Conservation (phyloP, 92 coral and sea anemone genomes). For the Porites divaricata region DNA sequence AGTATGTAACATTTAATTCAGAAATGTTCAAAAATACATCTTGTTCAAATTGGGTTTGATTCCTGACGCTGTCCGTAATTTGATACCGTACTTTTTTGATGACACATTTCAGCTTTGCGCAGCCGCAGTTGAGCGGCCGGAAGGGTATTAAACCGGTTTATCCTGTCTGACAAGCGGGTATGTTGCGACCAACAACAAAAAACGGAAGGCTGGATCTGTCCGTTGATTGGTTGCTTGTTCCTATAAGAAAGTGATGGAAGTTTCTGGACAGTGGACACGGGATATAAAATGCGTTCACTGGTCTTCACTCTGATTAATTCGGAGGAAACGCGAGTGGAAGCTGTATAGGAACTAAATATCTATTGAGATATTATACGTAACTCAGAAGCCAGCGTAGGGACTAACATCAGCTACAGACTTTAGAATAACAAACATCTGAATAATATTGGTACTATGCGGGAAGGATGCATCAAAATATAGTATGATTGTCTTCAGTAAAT, state of each 20-base stretch:
- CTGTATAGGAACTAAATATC: background rate
- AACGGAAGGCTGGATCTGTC: slow-evolving; percentile 11
- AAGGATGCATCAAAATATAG: background rate
- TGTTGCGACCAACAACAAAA: slow-evolving; percentile 20
- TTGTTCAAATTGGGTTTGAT: slow-evolving; percentile 7
- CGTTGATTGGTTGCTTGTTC: slow-evolving; percentile 12
- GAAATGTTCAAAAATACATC: background rate
- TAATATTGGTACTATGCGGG: no score
- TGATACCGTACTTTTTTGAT: slow-evolving; percentile 17
- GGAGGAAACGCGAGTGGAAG: background rate
- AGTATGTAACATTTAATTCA: slow-evolving; percentile 7
- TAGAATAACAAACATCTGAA: no score
- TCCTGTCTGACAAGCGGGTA: slow-evolving; percentile 26
- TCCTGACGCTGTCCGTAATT: slow-evolving; percentile 10
- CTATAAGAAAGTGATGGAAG: background rate
- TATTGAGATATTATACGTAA: background rate
- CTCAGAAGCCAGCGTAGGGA: no score
- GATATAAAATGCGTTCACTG: background rate
- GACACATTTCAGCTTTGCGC: slow-evolving; percentile 23
- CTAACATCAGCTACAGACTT: no score
- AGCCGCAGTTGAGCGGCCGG: slow-evolving; percentile 14
- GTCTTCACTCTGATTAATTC: background rate
- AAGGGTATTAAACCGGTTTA: slow-evolving; percentile 17
- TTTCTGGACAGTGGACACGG: slow-evolving; percentile 26
- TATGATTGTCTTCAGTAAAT: background rate